phyloP scores from a whole-genome alignment of 2,888 invertebrate genomes.

The Noctuana brunneofusca region DNA sequence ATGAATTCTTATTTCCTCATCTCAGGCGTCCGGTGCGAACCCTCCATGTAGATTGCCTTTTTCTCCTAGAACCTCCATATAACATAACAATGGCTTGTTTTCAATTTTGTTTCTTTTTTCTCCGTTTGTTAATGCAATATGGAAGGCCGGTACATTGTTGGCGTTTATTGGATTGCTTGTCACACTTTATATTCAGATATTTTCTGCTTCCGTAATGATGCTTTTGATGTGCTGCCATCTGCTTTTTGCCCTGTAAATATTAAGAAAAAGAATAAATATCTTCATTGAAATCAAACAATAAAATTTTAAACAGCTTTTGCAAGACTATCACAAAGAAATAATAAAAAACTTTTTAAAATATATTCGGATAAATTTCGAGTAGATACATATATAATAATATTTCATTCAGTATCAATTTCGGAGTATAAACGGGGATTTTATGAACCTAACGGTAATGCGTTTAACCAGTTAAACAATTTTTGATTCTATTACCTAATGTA shows the following conservation, averaged over 20 bases:
- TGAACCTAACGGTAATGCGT: neutral
- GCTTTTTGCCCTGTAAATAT: conserved; percentile 3
- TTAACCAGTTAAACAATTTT: conserved; percentile 1
- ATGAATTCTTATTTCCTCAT: conserved; percentile 84
- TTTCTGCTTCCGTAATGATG: neutral
- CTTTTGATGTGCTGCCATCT: neutral
- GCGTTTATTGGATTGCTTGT: conserved; percentile 33
- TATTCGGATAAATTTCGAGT: too few species aligned
- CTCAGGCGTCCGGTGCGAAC: conserved; percentile 78
- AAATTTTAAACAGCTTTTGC: too few species aligned
- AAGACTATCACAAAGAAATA: too few species aligned
- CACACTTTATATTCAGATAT: conserved; percentile 11
- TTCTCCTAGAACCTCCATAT: conserved; percentile 76
- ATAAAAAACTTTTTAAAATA: too few species aligned
- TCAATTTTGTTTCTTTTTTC: conserved; percentile 71
- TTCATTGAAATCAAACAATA: too few species aligned
- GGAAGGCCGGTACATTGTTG: conserved; percentile 36
- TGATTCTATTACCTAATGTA: conserved; percentile 19
- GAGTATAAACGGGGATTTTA: neutral
- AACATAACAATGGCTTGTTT: conserved; percentile 82
- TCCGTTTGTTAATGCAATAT: conserved; percentile 46
- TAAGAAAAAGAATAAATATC: neutral
- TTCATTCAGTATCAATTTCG: neutral
- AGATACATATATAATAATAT: too few species aligned
- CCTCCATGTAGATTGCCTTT: conserved; percentile 82